Evolutionary conservation across 2,797 vertebrate genomes (phyloP), one percentile per base, ranked within the genome.

Genomic region (Amazona ochrocephala): DNA sequence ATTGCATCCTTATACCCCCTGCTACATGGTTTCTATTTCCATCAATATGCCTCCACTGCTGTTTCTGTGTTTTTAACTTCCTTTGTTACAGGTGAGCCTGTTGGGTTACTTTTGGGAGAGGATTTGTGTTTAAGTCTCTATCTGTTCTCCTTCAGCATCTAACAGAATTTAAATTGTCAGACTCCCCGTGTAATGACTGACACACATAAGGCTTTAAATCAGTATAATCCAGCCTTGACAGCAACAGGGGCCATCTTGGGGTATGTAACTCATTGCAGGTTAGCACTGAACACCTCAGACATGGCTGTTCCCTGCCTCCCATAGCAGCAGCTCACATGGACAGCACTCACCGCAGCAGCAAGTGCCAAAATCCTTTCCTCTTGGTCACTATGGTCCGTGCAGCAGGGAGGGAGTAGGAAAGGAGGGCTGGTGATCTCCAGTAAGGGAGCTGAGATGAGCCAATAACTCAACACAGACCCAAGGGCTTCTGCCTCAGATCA

Each of bases 11-110:
- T 65, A 53, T 58, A 66, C 51, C 39, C 58, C 56, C 87, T 58
- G 58, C 87, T 91, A 24, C 75, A 42, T 17, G 26, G 41, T 67
- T 94, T 68, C 51, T 74, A 8, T 73, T 88, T 45, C n/a, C 30
- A 79, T 70, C 66, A 34, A 3, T 68, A 64, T 56, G 66, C 50
- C 44, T 88, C 30, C 34, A 39, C 47, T 44, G 62, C 73, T 84
- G 66, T 53, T 94, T 60, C 60, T 90, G 74, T 86, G 44, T 8
- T 93, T 91, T 80, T 26, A 27, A 27, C 47, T 91, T 83, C 54
- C 66, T 91, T 87, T 86, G 32, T 56, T 84, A 61, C 14, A 93
- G 77, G 71, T 87, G 47, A 95, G 23, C 51, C 85, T 89, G 41
- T 73, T 3, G 5, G 53, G 79, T 84, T 84, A 37, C 37, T 6